These are phyloP conservation scores for Semaprochilodus insignis DNA, from an alignment of 2,797 vertebrate species.

Conservation along the genomic window DNA sequence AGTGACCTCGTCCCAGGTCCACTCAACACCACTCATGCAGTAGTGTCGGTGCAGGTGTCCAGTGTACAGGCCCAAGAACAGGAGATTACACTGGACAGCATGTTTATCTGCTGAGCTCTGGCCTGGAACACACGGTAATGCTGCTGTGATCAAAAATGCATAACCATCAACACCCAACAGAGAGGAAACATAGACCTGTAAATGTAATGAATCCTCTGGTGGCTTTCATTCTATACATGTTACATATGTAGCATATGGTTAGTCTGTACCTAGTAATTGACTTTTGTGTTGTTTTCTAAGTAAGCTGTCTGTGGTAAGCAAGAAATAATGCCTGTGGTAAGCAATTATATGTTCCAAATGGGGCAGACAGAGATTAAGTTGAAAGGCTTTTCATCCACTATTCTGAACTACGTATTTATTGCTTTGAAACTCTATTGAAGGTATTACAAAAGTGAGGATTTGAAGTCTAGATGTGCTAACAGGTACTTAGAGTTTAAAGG, in stretches of 20 bases:
- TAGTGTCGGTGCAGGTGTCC: slow-evolving; percentile 34
- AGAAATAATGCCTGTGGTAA: too few relatives aligned
- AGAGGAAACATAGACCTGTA: neutral
- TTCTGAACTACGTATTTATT: too few relatives aligned
- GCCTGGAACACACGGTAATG: neutral
- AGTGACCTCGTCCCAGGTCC: neutral
- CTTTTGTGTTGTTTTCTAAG: too few relatives aligned
- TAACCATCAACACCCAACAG: neutral
- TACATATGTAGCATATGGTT: too few relatives aligned
- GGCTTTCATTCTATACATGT: too few relatives aligned
- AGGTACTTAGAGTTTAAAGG: neutral
- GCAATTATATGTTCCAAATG: too few relatives aligned
- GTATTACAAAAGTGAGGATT: neutral
- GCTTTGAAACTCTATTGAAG: too few relatives aligned
- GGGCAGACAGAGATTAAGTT: too few relatives aligned
- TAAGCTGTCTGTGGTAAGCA: too few relatives aligned
- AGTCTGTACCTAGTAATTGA: too few relatives aligned
- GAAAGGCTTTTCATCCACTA: too few relatives aligned
- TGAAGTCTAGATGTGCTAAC: neutral
- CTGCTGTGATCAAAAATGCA: slow-evolving; percentile 3
- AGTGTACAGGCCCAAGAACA: neutral
- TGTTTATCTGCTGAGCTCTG: slow-evolving; percentile 31
- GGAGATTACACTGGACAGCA: slow-evolving; percentile 5
- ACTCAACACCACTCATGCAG: neutral
- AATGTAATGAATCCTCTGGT: neutral